Evolutionary conservation across 1,140 invertebrate species (phyloP), one percentile per base, ranked within the genome.

Genomic region (Coenobita brevimanus): DNA sequence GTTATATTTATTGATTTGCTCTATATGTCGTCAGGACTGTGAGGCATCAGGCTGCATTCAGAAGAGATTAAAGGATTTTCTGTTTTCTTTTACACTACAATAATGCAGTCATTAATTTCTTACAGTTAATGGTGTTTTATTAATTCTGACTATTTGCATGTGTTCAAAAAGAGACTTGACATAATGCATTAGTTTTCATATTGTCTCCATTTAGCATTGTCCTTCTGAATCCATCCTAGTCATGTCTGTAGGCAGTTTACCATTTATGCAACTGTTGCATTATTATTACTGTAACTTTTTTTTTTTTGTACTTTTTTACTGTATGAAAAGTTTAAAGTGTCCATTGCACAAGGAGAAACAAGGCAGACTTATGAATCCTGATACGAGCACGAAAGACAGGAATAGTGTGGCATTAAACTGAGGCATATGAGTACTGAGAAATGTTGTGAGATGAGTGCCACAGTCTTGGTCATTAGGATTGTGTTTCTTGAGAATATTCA

Each of bases 301-400:
- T 78, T 78, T 86, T 86, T 86, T 86, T 86, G 84, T 86, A 86
- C 84, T 86, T 86, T 86, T 80, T 46, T 86, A 86, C 73, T 50
- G 24, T 86, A 86, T 78, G 62, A 79, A 86, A 24, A 15, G n/a
- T 83, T 64, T 36, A 36, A 73, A 69, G 75, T 86, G 84, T 86
- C 84, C 75, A 69, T 86, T 79, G 84, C 84, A 86, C 84, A 86
- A 86, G 78, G 64, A 60, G 76, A 86, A 54, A 73, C 73, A 86
- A 86, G 84, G 84, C 84, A 86, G 84, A 79, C 27, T 38, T 50
- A 8, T 8, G 46, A 69, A 71, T 27, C 21, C 30, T 83, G 30
- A 50, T 36, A 83, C 71, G 46, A 73, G 27, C 50, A 30, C 15
- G 57, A 57, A 24, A 46, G 33, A 73, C 36, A 54, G 43, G 13